Percentiles rank a stretch among this genome's conserved stretches.
phyloP scores from a whole-genome alignment of 2,797 vertebrate genomes.

The Hephaestus fuliginosus region DNA sequence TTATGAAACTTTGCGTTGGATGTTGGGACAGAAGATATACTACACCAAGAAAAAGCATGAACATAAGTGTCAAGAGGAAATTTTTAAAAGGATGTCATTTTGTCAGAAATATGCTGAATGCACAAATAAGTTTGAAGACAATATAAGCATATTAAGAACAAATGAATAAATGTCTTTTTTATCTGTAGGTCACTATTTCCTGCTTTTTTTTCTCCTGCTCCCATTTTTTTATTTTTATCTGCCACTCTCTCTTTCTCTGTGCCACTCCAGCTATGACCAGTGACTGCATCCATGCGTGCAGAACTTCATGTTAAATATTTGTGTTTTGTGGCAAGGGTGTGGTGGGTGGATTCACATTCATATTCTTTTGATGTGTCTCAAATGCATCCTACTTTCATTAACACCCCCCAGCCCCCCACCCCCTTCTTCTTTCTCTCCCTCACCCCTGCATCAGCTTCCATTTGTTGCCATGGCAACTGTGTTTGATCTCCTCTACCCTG shows the following conservation, averaged over 20 bases:
- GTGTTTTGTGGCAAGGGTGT: constrained; percentile 30
- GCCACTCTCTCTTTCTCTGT: not conserved
- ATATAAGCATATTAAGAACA: not conserved
- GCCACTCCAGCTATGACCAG: not conserved
- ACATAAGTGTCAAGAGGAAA: not conserved
- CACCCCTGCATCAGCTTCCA: constrained; percentile 73
- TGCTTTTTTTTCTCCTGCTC: not conserved
- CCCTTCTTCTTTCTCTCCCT: constrained; percentile 11
- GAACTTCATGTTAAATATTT: constrained; percentile 2
- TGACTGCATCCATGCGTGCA: not conserved
- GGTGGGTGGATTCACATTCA: constrained; percentile 36
- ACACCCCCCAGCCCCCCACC: constrained; percentile 20
- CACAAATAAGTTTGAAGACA: not conserved
- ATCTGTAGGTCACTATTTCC: not conserved
- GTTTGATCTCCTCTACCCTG: constrained; percentile 74
- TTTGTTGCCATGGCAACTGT: constrained; percentile 86
- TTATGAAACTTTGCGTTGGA: constrained; percentile 3
- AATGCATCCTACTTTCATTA: constrained; percentile 60
- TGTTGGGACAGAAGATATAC: not conserved
- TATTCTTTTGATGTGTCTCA: constrained; percentile 52
- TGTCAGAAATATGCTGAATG: not conserved
- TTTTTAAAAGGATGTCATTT: not conserved
- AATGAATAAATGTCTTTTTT: not conserved
- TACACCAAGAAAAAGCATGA: not conserved
- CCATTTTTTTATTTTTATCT: not conserved